Evolutionary conservation across 1,140 invertebrate species (phyloP), one percentile per base, ranked within the genome.

Genomic region (Brachionus koreanus): DNA sequence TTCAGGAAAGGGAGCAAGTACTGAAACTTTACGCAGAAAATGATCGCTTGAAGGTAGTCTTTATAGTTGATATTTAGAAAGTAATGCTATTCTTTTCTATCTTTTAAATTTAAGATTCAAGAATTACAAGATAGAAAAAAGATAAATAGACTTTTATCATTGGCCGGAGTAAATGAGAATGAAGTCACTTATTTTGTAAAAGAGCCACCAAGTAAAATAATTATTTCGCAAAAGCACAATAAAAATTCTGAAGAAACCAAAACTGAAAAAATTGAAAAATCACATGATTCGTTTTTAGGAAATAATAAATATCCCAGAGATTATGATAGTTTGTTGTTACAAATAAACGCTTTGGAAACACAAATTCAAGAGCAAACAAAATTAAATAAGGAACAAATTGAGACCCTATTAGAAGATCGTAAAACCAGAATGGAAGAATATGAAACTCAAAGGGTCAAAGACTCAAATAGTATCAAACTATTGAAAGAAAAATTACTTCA

Each of bases 131-230:
- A 88, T 76, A 86, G 87, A 82, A 88, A 88, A 83, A 88, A 88
- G 83, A 88, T 89, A 52, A 86, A 88, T 65, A 85, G 87, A 72
- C 83, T 89, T 16, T 83, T 89, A 69, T 83, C 82, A 10, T 75
- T 87, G 12, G 85, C 84, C 67, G 85, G 85, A 0, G 83, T 84
- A 7, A 84, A 85, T n/a, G 87, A 87, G 43, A 85, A 87, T 83
- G 88, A 89, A 77, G 86, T 87, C 10, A 88, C 88, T 35, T 89
- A 88, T 84, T 89, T 89, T 84, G 83, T 88, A 16, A 89, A 88
- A 75, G 87, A 89, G 72, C 88, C 88, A 33, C 88, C 88, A 57
- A 86, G 85, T 52, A 87, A 86, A 74, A 86, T 86, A 35, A 87
- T 89, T 16, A 83, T 89, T 33, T 84, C 85, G 67, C 87, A 88